phyloP scores from a whole-genome alignment of 1,140 invertebrate genomes.

The Tetramorium parvispinum region DNA sequence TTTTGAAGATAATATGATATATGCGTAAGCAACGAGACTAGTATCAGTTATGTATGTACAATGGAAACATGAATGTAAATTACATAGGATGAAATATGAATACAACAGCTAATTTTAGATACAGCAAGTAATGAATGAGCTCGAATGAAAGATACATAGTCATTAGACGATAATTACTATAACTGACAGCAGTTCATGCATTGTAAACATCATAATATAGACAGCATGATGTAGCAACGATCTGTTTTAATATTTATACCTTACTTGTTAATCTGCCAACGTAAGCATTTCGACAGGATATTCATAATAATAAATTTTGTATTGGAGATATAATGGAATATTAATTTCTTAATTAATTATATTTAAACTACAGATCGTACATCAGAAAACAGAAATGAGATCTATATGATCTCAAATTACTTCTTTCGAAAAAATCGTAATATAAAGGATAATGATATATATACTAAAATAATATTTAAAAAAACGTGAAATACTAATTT shows the following conservation, averaged over 20 bases:
- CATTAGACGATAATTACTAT: constrained; percentile 18
- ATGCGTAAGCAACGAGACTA: constrained; percentile 20
- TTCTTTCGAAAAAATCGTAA: background rate
- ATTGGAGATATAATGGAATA: background rate
- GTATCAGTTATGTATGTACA: background rate
- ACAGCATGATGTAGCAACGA: constrained; percentile 22
- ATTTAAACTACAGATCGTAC: background rate
- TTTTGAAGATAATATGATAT: background rate
- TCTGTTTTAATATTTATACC: constrained; percentile 69
- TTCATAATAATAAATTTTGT: constrained; percentile 48
- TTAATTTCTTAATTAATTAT: constrained; percentile 25
- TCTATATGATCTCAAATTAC: background rate
- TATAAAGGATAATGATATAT: background rate
- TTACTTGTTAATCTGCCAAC: constrained; percentile 80
- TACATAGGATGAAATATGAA: constrained; percentile 16
- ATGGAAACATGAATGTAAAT: constrained; percentile 24
- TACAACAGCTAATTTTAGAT: constrained; percentile 13
- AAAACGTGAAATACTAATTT: background rate
- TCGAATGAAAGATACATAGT: background rate
- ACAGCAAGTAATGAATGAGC: background rate
- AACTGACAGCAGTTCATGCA: constrained; percentile 22
- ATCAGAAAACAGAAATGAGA: background rate
- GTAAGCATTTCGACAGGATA: constrained; percentile 80
- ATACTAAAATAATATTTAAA: background rate
- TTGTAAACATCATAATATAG: constrained; percentile 3